Evolutionary conservation across 2,797 vertebrate genomes (phyloP).

Genomic region (Diplodus puntazzo): DNA sequence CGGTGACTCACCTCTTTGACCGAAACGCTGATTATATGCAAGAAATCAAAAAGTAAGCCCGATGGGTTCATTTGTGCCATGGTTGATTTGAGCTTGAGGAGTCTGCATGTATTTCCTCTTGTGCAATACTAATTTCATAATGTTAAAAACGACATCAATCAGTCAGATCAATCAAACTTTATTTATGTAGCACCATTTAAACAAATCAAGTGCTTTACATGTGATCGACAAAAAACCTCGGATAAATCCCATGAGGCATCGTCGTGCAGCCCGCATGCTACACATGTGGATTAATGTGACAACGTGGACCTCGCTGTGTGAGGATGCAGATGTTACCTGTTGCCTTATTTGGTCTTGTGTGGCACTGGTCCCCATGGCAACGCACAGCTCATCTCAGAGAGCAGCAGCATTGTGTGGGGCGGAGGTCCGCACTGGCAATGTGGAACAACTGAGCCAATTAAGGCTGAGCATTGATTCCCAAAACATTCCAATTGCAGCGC

Average conservation of each 20-base stretch:
- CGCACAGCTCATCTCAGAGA: slow-evolving; percentile 72
- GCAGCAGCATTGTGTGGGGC: slow-evolving; percentile 70
- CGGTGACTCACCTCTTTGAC: slow-evolving; percentile 96
- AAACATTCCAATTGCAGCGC: slow-evolving; percentile 47
- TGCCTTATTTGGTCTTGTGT: slow-evolving; percentile 79
- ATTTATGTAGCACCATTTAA: no score
- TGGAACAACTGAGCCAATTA: slow-evolving; percentile 74
- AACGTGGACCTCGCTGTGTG: slow-evolving; percentile 53
- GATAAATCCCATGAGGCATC: neutral
- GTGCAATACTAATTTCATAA: neutral
- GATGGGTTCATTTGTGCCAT: neutral
- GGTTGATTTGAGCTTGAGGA: neutral
- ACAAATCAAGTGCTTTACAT: no score
- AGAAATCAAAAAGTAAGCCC: slow-evolving; percentile 96
- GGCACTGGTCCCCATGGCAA: slow-evolving; percentile 85
- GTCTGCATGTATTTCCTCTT: neutral
- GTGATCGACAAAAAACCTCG: no score
- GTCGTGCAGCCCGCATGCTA: neutral
- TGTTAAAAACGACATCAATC: neutral
- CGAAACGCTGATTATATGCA: slow-evolving; percentile 95
- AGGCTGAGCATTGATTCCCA: slow-evolving; percentile 37
- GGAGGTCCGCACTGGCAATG: slow-evolving; percentile 59
- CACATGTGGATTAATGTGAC: slow-evolving; percentile 33
- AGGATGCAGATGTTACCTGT: slow-evolving; percentile 80
- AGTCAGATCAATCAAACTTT: no score